Conservation (phyloP, 2,888 invertebrate genomes). For the Cephus pulcher region DNA sequence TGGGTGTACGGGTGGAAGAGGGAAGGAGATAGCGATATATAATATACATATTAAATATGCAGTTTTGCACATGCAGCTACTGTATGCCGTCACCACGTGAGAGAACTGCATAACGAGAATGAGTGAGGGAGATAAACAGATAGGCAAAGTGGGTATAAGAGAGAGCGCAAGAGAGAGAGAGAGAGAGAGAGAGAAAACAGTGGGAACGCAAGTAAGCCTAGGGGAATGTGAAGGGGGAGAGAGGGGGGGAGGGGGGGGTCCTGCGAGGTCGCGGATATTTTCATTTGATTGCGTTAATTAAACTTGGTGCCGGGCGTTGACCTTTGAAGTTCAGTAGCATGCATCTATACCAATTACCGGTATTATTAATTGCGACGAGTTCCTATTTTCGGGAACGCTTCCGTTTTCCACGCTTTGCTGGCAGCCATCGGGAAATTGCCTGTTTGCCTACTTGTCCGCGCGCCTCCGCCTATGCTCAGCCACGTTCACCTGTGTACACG, state of each 20-base stretch:
- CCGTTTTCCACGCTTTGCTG: neutral
- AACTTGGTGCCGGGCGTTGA: constrained; percentile 50
- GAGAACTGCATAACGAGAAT: neutral
- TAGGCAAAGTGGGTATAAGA: too few species aligned
- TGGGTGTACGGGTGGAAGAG: neutral
- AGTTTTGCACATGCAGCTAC: too few species aligned
- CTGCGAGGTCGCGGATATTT: constrained; percentile 52
- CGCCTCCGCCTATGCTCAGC: neutral
- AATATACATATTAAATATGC: too few species aligned
- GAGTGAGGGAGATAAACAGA: neutral
- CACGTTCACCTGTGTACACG: neutral
- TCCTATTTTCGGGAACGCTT: constrained; percentile 3
- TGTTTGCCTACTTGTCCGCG: neutral
- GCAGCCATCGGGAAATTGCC: neutral
- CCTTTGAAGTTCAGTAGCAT: constrained; percentile 55
- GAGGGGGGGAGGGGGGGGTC: neutral
- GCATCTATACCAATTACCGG: constrained; percentile 48
- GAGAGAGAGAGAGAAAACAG: too few species aligned
- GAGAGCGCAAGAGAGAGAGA: too few species aligned
- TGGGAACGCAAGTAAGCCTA: neutral
- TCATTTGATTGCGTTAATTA: constrained; percentile 62
- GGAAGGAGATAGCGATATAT: neutral
- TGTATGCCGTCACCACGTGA: too few species aligned
- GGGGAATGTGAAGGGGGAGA: neutral
- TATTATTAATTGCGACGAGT: constrained; percentile 41